Conservation (phyloP, 2,797 vertebrate genomes). For the Serranus cabrilla region DNA sequence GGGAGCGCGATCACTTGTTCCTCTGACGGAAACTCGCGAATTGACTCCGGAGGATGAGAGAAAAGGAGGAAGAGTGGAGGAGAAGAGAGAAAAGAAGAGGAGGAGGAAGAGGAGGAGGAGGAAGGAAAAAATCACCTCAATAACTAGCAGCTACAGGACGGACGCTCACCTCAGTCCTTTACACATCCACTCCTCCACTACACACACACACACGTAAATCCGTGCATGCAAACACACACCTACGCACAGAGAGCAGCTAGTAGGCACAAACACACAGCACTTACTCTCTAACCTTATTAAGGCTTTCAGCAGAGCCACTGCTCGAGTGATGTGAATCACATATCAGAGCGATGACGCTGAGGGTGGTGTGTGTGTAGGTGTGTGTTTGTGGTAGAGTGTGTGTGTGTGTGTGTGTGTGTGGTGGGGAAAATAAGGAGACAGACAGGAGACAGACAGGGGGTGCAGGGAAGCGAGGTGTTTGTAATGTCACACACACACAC, state of each 20-base stretch:
- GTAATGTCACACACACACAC: conserved; percentile 45
- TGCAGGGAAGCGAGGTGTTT: conserved; percentile 39
- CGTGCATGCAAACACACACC: conserved; percentile 54
- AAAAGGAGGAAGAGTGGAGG: conserved; percentile 59
- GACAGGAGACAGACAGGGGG: conserved; percentile 24
- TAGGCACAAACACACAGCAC: conserved; percentile 71
- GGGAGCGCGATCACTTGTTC: conserved; percentile 82
- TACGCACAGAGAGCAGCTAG: conserved; percentile 43
- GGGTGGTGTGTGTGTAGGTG: conserved; percentile 10
- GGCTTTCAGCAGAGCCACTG: conserved; percentile 70
- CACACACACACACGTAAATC: conserved; percentile 15
- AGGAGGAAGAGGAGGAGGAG: conserved; percentile 2
- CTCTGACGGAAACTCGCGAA: conserved; percentile 81
- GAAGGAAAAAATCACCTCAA: conserved; percentile 44
- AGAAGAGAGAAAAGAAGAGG: conserved; percentile 33
- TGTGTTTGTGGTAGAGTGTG: conserved; percentile 11
- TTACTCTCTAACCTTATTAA: conserved; percentile 83
- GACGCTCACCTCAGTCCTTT: conserved; percentile 45
- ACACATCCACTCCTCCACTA: conserved; percentile 29
- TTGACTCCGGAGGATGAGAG: conserved; percentile 78
- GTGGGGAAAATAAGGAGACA: conserved; percentile 16
- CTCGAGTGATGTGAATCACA: conserved; percentile 69
- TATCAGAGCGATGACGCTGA: conserved; percentile 53
- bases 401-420: conserved; percentile 14
- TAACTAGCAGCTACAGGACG: conserved; percentile 50